These are phyloP conservation scores for Pelagia noctiluca DNA, from an alignment of 30 jellyfish, hydroid and myxozoan genomes.

Conservation along the genomic window DNA sequence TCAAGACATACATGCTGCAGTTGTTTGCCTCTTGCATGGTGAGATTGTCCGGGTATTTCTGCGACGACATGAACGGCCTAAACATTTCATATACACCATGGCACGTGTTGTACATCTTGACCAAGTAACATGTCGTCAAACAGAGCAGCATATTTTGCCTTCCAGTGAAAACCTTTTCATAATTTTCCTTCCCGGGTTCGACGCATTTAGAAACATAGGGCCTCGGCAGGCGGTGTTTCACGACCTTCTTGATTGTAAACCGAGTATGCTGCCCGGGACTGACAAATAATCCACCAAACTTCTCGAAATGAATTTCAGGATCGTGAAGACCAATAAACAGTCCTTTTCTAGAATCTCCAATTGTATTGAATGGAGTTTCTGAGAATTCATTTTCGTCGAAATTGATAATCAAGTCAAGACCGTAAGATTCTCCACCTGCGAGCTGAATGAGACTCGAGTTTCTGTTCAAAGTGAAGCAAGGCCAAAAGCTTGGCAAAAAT, in stretches of 20 bases:
- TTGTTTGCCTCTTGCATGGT: no score
- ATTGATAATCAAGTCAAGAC: constrained; percentile 14
- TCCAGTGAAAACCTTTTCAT: constrained; percentile 18
- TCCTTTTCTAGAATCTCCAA: constrained; percentile 11
- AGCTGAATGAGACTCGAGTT: neutral
- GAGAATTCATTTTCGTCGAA: neutral
- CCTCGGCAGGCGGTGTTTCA: constrained; percentile 10
- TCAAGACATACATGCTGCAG: no score
- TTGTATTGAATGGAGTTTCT: neutral
- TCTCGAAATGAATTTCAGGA: neutral
- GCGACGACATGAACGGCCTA: constrained; percentile 7
- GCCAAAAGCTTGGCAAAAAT: constrained; percentile 35
- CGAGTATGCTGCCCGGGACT: constrained; percentile 48
- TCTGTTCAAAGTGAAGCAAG: constrained; percentile 40
- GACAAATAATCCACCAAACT: neutral
- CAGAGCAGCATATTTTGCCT: neutral
- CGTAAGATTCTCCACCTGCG: neutral
- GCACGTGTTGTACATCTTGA: neutral
- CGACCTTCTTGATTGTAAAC: constrained; percentile 3
- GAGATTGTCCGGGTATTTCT: constrained; percentile 1
- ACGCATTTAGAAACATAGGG: constrained; percentile 44
- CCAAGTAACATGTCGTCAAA: neutral
- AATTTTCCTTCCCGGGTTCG: neutral
- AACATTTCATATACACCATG: neutral
- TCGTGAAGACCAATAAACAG: constrained; percentile 17